Evolutionary conservation across 2,888 invertebrate genomes (phyloP).

Genomic region (Schizotus pectinicornis): DNA sequence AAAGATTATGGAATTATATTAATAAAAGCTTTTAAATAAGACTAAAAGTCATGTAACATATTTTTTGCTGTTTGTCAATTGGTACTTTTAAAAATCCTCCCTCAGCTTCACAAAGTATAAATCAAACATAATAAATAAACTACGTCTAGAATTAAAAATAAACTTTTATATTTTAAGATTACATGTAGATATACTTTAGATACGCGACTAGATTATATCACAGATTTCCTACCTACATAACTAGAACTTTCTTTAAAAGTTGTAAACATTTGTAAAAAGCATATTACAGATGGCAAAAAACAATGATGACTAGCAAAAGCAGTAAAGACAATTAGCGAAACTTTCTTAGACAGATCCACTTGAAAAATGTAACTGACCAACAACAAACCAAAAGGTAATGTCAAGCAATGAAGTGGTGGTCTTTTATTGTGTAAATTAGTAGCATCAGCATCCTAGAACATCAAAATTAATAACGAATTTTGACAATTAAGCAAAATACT

Average conservation of each 20-base stretch:
- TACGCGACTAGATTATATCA: conserved; percentile 20
- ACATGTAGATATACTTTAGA: too few relatives aligned
- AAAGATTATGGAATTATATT: too few relatives aligned
- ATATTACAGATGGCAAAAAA: conserved; percentile 61
- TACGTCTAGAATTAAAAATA: too few relatives aligned
- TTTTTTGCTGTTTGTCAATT: too few relatives aligned
- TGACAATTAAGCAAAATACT: conserved; percentile 54
- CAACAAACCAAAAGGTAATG: conserved; percentile 62
- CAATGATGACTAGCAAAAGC: conserved; percentile 75
- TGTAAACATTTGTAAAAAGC: conserved; percentile 30
- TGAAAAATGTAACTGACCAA: conserved; percentile 51
- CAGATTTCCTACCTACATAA: conserved; percentile 13
- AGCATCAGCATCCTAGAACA: conserved; percentile 71
- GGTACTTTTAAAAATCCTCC: too few relatives aligned
- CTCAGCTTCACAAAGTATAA: too few relatives aligned
- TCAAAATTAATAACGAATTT: conserved; percentile 30
- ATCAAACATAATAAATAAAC: too few relatives aligned
- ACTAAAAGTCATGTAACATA: too few relatives aligned
- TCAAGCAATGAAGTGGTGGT: conserved; percentile 74
- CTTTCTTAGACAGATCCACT: conserved; percentile 49
- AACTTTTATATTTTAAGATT: neutral
- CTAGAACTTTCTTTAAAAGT: too few relatives aligned
- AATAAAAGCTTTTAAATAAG: too few relatives aligned
- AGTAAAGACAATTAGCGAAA: conserved; percentile 64
- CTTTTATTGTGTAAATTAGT: conserved; percentile 63